Conservation (phyloP, 2,888 invertebrate species). For the Molorchus minor region DNA sequence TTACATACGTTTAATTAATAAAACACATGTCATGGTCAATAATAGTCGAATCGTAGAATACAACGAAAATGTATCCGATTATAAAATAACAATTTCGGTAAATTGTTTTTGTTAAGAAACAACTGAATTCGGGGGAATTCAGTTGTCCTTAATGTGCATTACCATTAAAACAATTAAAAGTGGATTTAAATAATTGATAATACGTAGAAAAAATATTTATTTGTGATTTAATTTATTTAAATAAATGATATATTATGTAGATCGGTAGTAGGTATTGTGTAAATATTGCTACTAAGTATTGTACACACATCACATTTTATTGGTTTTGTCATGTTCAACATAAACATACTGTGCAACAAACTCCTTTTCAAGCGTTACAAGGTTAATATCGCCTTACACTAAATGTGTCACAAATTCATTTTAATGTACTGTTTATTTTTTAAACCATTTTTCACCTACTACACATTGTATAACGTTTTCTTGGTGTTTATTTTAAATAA, state of each 20-base stretch:
- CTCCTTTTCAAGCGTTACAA: conserved; percentile 6
- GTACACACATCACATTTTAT: conserved; percentile 18
- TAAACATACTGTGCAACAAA: conserved; percentile 13
- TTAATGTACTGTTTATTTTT: too few relatives aligned
- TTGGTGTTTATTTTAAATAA: too few relatives aligned
- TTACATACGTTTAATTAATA: conserved; percentile 8
- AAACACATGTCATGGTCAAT: conserved; percentile 13
- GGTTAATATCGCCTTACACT: neutral
- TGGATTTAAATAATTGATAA: neutral
- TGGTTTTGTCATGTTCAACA: conserved; percentile 13
- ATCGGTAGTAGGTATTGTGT: neutral
- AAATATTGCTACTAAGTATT: conserved; percentile 12
- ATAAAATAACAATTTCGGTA: neutral
- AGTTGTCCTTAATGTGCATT: neutral
- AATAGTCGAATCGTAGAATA: neutral
- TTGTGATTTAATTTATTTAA: neutral
- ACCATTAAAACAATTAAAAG: neutral
- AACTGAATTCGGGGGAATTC: conserved; percentile 2
- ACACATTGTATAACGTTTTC: too few relatives aligned
- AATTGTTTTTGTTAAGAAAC: conserved; percentile 1
- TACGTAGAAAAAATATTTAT: neutral
- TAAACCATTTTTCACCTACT: too few relatives aligned
- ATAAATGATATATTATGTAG: neutral
- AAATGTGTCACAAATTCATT: too few relatives aligned
- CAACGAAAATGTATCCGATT: neutral